Evolutionary conservation across 2,888 invertebrate genomes (phyloP).

Genomic region (Phortica magna): DNA sequence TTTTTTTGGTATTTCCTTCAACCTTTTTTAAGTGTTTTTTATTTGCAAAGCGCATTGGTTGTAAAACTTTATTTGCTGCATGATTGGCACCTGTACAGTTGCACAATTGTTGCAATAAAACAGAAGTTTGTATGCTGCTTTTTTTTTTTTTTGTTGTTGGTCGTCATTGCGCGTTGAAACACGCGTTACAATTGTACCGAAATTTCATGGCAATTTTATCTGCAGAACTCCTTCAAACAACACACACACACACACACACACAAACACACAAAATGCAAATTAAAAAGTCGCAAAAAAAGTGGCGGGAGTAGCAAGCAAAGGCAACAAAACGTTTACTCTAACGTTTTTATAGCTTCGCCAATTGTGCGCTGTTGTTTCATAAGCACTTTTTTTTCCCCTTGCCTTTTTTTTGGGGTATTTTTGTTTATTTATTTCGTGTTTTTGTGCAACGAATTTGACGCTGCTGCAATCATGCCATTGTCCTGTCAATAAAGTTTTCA

Average conservation of each 20-base stretch:
- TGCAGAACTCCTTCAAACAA: not conserved
- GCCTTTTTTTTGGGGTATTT: not conserved
- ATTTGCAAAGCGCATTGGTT: too few relatives aligned
- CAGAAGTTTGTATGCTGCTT: not conserved
- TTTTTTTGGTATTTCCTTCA: not conserved
- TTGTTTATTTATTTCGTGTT: not conserved
- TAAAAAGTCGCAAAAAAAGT: slow-evolving; percentile 1
- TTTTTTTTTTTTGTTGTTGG: not conserved
- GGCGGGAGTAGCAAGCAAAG: slow-evolving; percentile 17
- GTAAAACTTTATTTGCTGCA: slow-evolving; percentile 28
- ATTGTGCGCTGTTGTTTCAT: not conserved
- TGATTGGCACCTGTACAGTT: slow-evolving; percentile 21
- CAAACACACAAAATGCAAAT: slow-evolving; percentile 3
- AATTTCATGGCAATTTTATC: not conserved
- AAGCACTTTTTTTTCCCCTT: slow-evolving; percentile 1
- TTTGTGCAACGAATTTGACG: slow-evolving; percentile 13
- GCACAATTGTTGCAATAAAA: not conserved
- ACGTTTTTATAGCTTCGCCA: not conserved
- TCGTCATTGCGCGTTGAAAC: not conserved
- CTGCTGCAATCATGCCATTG: slow-evolving; percentile 27
- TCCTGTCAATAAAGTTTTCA: slow-evolving; percentile 33
- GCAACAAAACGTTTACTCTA: slow-evolving; percentile 34
- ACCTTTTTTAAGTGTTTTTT: too few relatives aligned
- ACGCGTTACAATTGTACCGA: slow-evolving; percentile 8
- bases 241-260: not conserved